These are phyloP conservation scores for Lasaia peninsularis DNA, from an alignment of 1,140 invertebrate species.

Conservation along the genomic window DNA sequence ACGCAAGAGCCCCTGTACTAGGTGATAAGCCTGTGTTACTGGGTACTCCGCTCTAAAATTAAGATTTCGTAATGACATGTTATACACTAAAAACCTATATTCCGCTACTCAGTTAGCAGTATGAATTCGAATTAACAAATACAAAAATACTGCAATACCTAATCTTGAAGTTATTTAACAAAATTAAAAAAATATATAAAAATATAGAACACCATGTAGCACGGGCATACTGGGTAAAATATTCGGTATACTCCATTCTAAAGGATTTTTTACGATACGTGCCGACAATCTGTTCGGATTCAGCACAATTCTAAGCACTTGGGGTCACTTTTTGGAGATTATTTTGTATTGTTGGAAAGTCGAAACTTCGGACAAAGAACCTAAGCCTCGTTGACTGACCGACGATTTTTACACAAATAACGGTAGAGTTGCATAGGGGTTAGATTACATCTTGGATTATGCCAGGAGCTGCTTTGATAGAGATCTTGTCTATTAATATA, in stretches of 20 bases:
- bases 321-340: constrained; percentile 76
- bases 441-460: constrained; percentile 42
- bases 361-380: constrained; percentile 57
- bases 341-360: constrained; percentile 59
- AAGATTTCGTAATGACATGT: too few relatives aligned
- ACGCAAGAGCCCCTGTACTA: too few relatives aligned
- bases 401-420: constrained; percentile 41
- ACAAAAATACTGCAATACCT: too few relatives aligned
- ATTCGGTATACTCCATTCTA: constrained; percentile 46
- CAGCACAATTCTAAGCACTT: constrained; percentile 54
- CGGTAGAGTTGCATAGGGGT: constrained; percentile 20
- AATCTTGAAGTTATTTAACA: too few relatives aligned
- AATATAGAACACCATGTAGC: constrained; percentile 37
- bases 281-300: constrained; percentile 37
- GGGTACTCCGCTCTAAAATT: too few relatives aligned
- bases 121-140: too few relatives aligned
- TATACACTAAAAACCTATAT: too few relatives aligned
- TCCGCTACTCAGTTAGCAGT: too few relatives aligned
- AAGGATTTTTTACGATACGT: constrained; percentile 46
- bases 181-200: neutral
- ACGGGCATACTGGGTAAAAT: constrained; percentile 30
- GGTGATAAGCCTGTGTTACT: too few relatives aligned
- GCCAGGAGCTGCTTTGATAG: constrained; percentile 30
- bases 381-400: constrained; percentile 66
- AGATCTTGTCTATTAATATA: constrained; percentile 39